These are phyloP conservation scores for Parnassius mnemosyne DNA, from an alignment of 2,888 invertebrate species.

Conservation along the genomic window DNA sequence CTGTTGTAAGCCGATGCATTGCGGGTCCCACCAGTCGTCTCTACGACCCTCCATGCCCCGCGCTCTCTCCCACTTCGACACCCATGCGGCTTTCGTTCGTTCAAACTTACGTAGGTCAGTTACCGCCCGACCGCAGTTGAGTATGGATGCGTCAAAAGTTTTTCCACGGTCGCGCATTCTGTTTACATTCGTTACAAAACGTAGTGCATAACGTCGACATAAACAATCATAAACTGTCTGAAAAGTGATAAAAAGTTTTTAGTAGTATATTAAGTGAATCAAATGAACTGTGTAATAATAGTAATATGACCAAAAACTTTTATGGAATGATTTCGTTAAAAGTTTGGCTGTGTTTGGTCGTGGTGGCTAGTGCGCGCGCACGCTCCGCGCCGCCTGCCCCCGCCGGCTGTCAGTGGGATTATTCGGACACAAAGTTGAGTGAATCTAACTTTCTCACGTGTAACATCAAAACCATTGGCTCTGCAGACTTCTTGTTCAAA, in stretches of 20 bases:
- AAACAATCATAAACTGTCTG: constrained; percentile 55
- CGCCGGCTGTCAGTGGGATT: constrained; percentile 87
- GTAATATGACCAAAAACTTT: constrained; percentile 68
- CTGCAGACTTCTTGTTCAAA: constrained; percentile 84
- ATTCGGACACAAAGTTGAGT: constrained; percentile 78
- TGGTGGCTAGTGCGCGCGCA: constrained; percentile 77
- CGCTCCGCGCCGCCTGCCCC: constrained; percentile 82
- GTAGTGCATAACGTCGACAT: constrained; percentile 56
- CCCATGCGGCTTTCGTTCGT: constrained; percentile 79
- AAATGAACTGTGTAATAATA: constrained; percentile 72
- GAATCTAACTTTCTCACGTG: constrained; percentile 83
- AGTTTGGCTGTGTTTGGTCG: constrained; percentile 76
- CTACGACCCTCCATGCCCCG: constrained; percentile 56
- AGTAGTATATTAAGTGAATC: constrained; percentile 57
- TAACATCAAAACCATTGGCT: constrained; percentile 86
- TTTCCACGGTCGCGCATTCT: constrained; percentile 71
- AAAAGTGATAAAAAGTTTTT: constrained; percentile 60
- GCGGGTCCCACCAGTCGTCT: constrained; percentile 65
- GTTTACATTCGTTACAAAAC: constrained; percentile 74
- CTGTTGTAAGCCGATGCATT: constrained; percentile 76
- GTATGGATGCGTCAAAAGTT: constrained; percentile 79
- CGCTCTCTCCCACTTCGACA: constrained; percentile 56
- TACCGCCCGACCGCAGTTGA: constrained; percentile 80
- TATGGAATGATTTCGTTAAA: constrained; percentile 76
- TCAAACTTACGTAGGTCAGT: constrained; percentile 82